phyloP scores from a whole-genome alignment of 2,888 invertebrate genomes.

The Drosophila picticornis region DNA sequence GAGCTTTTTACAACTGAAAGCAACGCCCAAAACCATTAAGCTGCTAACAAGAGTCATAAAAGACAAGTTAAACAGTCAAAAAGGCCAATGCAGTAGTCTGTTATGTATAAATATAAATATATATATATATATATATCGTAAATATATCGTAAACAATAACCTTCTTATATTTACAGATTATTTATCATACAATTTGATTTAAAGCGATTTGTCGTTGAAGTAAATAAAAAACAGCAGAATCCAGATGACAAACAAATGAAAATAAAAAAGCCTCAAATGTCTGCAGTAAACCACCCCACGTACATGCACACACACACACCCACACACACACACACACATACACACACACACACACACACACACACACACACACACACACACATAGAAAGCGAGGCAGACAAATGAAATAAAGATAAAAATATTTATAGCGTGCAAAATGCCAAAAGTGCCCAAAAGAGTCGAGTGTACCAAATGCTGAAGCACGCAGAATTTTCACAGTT shows the following conservation, averaged over 20 bases:
- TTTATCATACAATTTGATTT: slow-evolving; percentile 66
- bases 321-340: slow-evolving; percentile 6
- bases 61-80: slow-evolving; percentile 28
- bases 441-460: slow-evolving; percentile 44
- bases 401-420: slow-evolving; percentile 76
- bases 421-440: slow-evolving; percentile 78
- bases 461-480: slow-evolving; percentile 28
- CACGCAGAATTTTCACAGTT: slow-evolving; percentile 51
- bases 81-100: slow-evolving; percentile 30
- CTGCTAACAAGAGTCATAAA: slow-evolving; percentile 54
- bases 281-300: slow-evolving; percentile 43
- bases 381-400: slow-evolving; percentile 48
- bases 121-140: background rate
- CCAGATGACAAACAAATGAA: slow-evolving; percentile 64
- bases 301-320: background rate
- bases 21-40: slow-evolving; percentile 13
- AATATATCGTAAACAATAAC: slow-evolving; percentile 7
- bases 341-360: slow-evolving; percentile 15
- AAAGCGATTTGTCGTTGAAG: slow-evolving; percentile 43
- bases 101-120: slow-evolving; percentile 11
- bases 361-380: slow-evolving; percentile 24
- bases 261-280: slow-evolving; percentile 52
- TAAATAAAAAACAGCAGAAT: slow-evolving; percentile 61
- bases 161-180: slow-evolving; percentile 41
- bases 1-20: background rate